These are phyloP conservation scores for Tineola bisselliella DNA, from an alignment of 2,888 invertebrate species.

Conservation along the genomic window DNA sequence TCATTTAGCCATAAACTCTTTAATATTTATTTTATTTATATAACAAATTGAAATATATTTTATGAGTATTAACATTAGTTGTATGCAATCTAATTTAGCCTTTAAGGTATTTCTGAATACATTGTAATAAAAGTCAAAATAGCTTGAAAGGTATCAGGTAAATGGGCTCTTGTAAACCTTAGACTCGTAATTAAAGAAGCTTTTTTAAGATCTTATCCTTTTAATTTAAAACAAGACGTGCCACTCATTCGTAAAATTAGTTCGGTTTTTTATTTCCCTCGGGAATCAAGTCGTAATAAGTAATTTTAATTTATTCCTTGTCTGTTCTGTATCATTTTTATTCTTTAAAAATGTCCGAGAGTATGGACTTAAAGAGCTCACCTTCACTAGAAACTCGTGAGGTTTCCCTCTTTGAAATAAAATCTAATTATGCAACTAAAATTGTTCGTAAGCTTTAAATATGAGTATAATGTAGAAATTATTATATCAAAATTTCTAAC, in stretches of 20 bases:
- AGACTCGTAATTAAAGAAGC: too few relatives aligned
- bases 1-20: not conserved
- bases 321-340: not conserved
- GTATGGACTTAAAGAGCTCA: not conserved
- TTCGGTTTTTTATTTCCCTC: too few relatives aligned
- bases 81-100: too few relatives aligned
- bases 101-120: too few relatives aligned
- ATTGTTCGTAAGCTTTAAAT: not conserved
- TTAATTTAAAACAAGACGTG: too few relatives aligned
- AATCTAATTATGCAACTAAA: constrained; percentile 7
- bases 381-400: not conserved
- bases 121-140: too few relatives aligned
- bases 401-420: not conserved
- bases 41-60: not conserved
- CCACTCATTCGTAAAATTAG: too few relatives aligned
- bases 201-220: too few relatives aligned
- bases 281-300: not conserved
- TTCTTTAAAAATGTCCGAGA: not conserved
- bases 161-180: too few relatives aligned
- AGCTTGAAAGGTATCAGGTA: too few relatives aligned
- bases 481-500: not conserved
- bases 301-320: not conserved
- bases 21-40: not conserved
- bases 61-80: not conserved
- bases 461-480: not conserved